Percentiles rank a stretch among this genome's conserved stretches.
Evolutionary conservation across 2,797 vertebrate species (phyloP).

Genomic region (Lemur catta): DNA sequence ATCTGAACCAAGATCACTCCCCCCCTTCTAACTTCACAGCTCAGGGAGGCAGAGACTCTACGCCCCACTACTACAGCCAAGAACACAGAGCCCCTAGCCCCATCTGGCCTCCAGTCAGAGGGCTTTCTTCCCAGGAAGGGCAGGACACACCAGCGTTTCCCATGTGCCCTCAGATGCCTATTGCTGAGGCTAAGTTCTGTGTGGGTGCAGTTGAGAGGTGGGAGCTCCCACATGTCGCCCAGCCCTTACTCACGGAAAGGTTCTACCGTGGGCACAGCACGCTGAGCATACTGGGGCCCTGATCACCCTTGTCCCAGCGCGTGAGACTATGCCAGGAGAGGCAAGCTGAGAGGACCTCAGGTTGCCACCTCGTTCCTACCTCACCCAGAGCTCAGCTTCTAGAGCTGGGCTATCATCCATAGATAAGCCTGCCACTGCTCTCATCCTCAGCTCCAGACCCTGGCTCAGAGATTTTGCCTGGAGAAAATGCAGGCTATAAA

Average conservation of each 20-base stretch:
- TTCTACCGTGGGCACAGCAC: neutral
- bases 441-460: neutral
- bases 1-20: neutral
- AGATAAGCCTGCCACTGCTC: neutral
- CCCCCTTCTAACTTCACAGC: neutral
- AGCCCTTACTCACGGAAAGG: neutral
- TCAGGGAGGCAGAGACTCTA: neutral
- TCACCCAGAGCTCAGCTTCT: neutral
- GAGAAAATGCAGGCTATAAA: neutral
- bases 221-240: neutral
- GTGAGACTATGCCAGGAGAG: neutral
- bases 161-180: neutral
- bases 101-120: too few species aligned
- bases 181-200: neutral
- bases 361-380: neutral
- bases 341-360: neutral
- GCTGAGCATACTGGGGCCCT: neutral
- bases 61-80: neutral
- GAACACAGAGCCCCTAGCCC: neutral
- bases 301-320: neutral
- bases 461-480: neutral
- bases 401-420: neutral
- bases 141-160: neutral
- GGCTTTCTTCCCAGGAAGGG: neutral
- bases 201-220: neutral